Conservation (phyloP, 2,113 vertebrate species). For the Microtus oregoni region DNA sequence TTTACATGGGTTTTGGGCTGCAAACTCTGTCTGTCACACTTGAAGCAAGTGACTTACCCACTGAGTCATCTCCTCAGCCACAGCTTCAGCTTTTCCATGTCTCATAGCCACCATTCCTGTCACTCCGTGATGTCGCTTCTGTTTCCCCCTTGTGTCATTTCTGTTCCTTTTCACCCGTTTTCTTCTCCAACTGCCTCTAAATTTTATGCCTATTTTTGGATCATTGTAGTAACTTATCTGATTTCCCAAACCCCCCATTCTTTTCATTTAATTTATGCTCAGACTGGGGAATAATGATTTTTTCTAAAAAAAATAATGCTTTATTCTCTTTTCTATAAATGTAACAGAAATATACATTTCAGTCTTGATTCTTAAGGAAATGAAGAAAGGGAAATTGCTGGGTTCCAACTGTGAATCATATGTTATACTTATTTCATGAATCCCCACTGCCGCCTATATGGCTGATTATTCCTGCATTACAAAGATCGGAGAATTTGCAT, state of each 20-base stretch:
- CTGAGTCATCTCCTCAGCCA: background rate
- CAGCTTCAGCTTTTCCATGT: too few species aligned
- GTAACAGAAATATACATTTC: conserved; percentile 13
- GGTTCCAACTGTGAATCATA: background rate
- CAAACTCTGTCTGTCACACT: background rate
- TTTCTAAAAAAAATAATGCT: background rate
- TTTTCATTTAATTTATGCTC: background rate
- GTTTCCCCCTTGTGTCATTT: background rate
- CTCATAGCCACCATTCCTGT: background rate
- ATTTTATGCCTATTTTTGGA: background rate
- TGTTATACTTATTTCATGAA: background rate
- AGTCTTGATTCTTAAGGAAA: conserved; percentile 5
- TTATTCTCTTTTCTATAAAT: background rate
- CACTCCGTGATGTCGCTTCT: background rate
- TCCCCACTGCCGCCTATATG: background rate
- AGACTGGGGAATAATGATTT: background rate
- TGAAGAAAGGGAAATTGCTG: background rate
- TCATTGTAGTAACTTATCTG: background rate
- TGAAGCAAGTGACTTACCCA: background rate
- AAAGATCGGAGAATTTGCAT: background rate
- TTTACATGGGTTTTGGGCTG: background rate
- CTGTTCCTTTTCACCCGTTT: background rate
- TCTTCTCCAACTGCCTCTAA: background rate
- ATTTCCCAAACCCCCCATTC: background rate
- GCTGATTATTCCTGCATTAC: background rate